These are phyloP conservation scores for Australoheros facetus DNA, from an alignment of 2,797 vertebrate species.

Conservation along the genomic window DNA sequence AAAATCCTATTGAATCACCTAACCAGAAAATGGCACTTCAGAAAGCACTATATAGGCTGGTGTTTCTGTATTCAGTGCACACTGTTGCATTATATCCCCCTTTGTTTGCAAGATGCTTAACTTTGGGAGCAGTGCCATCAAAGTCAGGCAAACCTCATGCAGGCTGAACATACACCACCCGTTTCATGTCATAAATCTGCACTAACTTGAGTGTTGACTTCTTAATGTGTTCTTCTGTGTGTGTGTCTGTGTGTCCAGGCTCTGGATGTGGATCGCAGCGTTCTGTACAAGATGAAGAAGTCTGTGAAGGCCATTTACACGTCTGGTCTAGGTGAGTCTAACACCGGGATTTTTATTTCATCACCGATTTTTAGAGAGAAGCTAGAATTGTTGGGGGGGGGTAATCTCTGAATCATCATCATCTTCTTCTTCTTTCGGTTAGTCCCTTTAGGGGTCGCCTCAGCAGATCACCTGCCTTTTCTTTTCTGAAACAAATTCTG, in stretches of 20 bases:
- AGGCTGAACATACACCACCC: neutral
- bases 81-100: neutral
- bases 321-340: conserved; percentile 94
- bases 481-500: too few species aligned
- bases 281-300: conserved; percentile 99
- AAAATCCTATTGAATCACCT: neutral
- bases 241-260: conserved; percentile 78
- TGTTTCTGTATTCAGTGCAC: neutral
- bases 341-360: neutral
- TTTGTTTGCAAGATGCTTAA: neutral
- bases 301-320: conserved; percentile 98
- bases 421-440: neutral
- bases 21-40: neutral
- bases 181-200: neutral
- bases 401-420: neutral
- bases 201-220: neutral
- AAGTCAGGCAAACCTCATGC: neutral
- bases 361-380: neutral
- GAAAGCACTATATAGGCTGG: neutral
- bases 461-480: neutral
- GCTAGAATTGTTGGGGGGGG: neutral
- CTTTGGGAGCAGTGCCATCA: neutral
- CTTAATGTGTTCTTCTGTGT: conserved; percentile 42
- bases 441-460: neutral
- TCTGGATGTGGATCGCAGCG: conserved; percentile 95